Conservation (phyloP, 2,888 invertebrate species). For the Chaetogeoica ovagalla region DNA sequence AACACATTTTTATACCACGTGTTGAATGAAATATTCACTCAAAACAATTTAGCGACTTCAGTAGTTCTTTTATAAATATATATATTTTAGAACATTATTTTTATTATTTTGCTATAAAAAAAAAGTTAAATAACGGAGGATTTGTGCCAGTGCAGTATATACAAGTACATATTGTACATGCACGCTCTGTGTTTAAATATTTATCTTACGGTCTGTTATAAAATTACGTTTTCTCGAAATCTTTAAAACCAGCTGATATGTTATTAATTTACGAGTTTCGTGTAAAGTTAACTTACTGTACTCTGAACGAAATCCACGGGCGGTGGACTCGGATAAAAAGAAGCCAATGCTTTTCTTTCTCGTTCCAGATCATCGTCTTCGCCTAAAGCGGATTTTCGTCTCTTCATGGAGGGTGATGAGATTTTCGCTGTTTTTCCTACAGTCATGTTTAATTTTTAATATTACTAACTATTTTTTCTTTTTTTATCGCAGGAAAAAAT, state of each 20-base stretch:
- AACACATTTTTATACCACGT: too few relatives aligned
- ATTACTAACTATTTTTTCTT: neutral
- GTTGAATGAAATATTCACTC: too few relatives aligned
- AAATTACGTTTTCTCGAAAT: neutral
- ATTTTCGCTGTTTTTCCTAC: constrained; percentile 50
- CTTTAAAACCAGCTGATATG: neutral
- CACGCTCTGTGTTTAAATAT: neutral
- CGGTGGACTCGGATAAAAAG: constrained; percentile 47
- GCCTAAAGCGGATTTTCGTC: constrained; percentile 36
- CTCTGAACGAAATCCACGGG: constrained; percentile 47
- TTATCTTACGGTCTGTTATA: neutral
- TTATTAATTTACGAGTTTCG: neutral
- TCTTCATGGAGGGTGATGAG: constrained; percentile 44
- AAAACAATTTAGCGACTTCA: too few relatives aligned
- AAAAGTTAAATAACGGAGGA: too few relatives aligned
- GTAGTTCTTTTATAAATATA: too few relatives aligned
- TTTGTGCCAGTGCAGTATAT: neutral
- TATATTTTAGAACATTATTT: too few relatives aligned
- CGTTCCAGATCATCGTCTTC: constrained; percentile 40
- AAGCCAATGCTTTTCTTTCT: constrained; percentile 39
- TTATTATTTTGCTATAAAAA: too few relatives aligned
- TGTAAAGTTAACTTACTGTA: constrained; percentile 32
- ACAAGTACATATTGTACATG: neutral
- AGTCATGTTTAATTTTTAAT: constrained; percentile 38
- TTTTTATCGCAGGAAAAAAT: neutral